phyloP scores from a whole-genome alignment of 2,888 invertebrate genomes.

The Rhagophthalmus giganteus region DNA sequence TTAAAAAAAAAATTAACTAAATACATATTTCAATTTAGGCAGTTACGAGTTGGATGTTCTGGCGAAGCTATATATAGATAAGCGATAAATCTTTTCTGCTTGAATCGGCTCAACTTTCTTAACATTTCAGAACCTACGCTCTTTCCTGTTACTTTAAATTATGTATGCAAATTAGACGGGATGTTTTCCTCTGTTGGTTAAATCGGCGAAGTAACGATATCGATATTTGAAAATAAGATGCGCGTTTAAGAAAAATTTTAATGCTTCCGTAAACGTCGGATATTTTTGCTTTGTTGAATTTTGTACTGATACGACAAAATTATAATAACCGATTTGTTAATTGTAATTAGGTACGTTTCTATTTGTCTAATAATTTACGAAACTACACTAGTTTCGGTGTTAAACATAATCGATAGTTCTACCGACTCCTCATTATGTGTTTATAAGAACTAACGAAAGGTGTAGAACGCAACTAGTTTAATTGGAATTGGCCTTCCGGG shows the following conservation, averaged over 20 bases:
- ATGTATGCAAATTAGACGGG: conserved; percentile 27
- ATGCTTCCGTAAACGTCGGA: no score
- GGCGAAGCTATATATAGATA: conserved; percentile 1
- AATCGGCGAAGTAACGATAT: conserved; percentile 8
- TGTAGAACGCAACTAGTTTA: conserved; percentile 8
- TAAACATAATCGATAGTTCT: no score
- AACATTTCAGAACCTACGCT: conserved; percentile 27
- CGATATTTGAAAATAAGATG: conserved; percentile 17
- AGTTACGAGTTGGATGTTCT: conserved; percentile 2
- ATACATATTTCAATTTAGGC: conserved; percentile 2
- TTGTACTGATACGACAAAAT: no score
- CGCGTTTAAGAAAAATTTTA: conserved; percentile 8
- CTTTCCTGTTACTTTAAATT: conserved; percentile 27
- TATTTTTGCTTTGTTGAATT: no score
- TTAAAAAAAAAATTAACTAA: conserved; percentile 1
- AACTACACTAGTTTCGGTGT: no score
- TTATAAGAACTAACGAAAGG: no score
- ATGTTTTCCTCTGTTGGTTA: conserved; percentile 23
- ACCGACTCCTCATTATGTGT: no score
- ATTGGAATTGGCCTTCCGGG: conserved; percentile 13
- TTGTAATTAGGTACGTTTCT: no score
- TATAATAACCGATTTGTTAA: no score
- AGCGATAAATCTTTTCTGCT: conserved; percentile 24
- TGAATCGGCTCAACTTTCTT: conserved; percentile 22
- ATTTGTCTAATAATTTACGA: no score